Evolutionary conservation across 2,888 invertebrate genomes (phyloP), one percentile per base, ranked within the genome.

Genomic region (Apotomis capreana): DNA sequence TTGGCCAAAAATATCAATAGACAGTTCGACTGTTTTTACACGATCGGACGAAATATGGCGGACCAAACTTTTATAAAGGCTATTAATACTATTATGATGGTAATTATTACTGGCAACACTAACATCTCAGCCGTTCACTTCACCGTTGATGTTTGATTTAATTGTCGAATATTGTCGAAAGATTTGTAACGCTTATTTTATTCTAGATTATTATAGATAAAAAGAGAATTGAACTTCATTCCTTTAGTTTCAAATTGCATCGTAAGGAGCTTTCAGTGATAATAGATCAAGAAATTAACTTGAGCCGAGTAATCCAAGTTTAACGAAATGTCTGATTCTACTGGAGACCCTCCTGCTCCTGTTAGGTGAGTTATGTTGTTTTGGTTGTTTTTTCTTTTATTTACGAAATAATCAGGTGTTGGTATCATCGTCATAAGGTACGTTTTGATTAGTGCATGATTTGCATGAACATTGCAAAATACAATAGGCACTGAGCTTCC

Each of bases 271-370:
- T 58, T 12, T 59, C 3, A 26, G 12, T 55, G 36, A 10, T 54
- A 13, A 40, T 3, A 44, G 4, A 37, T 37, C 15, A 54, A 12
- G 54, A 54, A 40, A 54, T 64, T 54, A 54, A 9, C 13, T 15
- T 40, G 1, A n/a, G 13, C 13, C 10, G 52, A 15, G 52, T 63
- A n/a, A n/a, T n/a, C 9, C 6, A 10, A 52, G 5, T 46, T 40
- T 49, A 36, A 6, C 44, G 49, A 55, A 61, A 78, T 78, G 78
- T 74, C 74, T n/a, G 78, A 77, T 55, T 58, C 71, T 63, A 73
- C 73, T n/a, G 76, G 65, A 46, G 77, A 77, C 13, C 61, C 6
- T 40, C 40, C 40, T 40, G 63, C 6, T 40, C 40, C 40, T 40
- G 6, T 67, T 59, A 60, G 63, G 78, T 78, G 62, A 78, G 78